Evolutionary conservation across 1,140 invertebrate species (phyloP).

Genomic region (Trachymyrmex septentrionalis): DNA sequence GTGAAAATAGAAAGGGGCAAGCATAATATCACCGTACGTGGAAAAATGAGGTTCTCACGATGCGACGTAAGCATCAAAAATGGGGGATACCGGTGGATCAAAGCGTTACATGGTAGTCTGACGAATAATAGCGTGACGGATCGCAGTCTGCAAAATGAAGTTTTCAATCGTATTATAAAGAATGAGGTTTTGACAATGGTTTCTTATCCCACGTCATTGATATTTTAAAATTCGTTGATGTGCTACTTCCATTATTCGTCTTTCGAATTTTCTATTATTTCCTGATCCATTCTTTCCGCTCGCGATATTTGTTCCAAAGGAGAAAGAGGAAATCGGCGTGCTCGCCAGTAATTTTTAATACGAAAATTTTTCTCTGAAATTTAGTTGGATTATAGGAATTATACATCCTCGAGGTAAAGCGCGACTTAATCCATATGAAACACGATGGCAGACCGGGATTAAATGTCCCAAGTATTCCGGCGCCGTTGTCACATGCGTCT

Average conservation of each 20-base stretch:
- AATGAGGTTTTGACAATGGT: background rate
- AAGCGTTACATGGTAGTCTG: conserved; percentile 19
- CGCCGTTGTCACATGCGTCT: conserved; percentile 29
- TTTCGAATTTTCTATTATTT: background rate
- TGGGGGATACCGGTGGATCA: conserved; percentile 7
- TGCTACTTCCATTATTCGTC: background rate
- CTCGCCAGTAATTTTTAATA: conserved; percentile 69
- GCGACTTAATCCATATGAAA: conserved; percentile 79
- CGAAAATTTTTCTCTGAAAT: conserved; percentile 78
- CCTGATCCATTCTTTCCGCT: background rate
- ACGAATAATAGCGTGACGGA: conserved; percentile 10
- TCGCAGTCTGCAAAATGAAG: background rate
- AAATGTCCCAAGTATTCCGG: conserved; percentile 73
- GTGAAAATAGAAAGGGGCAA: conserved; percentile 14
- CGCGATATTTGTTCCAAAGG: conserved; percentile 4
- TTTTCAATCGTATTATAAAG: conserved; percentile 16
- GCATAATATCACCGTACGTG: background rate
- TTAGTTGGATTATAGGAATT: conserved; percentile 78
- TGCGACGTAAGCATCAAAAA: conserved; percentile 29
- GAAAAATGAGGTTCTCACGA: conserved; percentile 28
- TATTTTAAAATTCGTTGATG: background rate
- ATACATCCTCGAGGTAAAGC: conserved; percentile 70
- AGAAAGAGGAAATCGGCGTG: conserved; percentile 4
- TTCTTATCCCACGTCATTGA: background rate
- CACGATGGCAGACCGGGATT: conserved; percentile 77